Evolutionary conservation across 2,888 invertebrate species (phyloP).

Genomic region (Piscicola geometra): DNA sequence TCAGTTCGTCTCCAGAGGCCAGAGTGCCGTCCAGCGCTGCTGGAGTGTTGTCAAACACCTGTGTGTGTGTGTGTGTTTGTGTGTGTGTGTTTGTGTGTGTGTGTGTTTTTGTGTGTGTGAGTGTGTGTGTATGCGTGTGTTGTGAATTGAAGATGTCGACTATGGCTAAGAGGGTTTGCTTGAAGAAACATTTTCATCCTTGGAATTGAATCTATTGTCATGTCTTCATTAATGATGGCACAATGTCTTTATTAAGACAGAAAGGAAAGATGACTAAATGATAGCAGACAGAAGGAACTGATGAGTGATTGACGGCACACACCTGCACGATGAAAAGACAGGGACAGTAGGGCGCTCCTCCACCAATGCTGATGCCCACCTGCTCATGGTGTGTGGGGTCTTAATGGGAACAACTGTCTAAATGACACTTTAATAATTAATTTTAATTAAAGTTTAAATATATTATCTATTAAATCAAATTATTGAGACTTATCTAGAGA

Average conservation of each 20-base stretch:
- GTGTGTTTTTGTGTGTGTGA: neutral
- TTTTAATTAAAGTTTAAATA: too few species aligned
- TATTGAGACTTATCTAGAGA: too few species aligned
- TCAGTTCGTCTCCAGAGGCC: slow-evolving; percentile 92
- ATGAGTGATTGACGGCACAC: neutral
- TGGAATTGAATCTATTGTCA: neutral
- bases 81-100: neutral
- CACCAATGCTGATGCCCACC: slow-evolving; percentile 96
- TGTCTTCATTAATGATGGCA: neutral
- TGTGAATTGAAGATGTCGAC: neutral
- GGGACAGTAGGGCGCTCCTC: slow-evolving; percentile 76
- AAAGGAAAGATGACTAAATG: too few species aligned
- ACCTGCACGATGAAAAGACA: slow-evolving; percentile 83
- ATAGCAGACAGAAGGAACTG: too few species aligned
- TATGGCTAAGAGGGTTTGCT: too few species aligned
- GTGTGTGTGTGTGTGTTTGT: neutral
- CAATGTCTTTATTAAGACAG: too few species aligned
- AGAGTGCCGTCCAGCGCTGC: slow-evolving; percentile 86
- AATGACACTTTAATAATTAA: too few species aligned
- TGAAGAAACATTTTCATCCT: neutral
- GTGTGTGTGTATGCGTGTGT: neutral
- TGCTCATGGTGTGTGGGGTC: neutral
- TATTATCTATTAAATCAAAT: too few species aligned
- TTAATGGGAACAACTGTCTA: neutral
- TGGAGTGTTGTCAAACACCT: slow-evolving; percentile 91